Evolutionary conservation across 2,797 vertebrate species (phyloP).

Genomic region (Pangasius macronema): DNA sequence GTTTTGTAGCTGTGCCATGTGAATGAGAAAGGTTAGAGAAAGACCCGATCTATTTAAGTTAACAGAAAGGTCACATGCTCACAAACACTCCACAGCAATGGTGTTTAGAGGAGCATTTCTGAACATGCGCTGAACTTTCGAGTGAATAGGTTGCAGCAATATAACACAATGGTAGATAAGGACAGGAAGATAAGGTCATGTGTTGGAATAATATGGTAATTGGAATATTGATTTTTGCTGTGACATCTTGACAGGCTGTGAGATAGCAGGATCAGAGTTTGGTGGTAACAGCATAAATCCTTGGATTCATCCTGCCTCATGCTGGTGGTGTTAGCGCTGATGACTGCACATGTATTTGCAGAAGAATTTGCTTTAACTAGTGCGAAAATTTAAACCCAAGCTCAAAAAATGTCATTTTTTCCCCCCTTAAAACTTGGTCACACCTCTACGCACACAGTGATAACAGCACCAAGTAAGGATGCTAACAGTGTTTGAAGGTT

Average conservation of each 20-base stretch:
- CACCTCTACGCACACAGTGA: not conserved
- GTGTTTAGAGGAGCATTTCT: not conserved
- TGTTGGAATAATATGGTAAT: conserved; percentile 21
- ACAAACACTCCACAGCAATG: not conserved
- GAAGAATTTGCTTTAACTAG: not conserved
- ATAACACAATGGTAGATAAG: conserved; percentile 29
- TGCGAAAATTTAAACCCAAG: not conserved
- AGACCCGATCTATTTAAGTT: conserved; percentile 12
- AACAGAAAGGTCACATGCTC: conserved; percentile 16
- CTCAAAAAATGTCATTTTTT: not conserved
- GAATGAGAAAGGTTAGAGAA: conserved; percentile 13
- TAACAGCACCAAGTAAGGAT: not conserved
- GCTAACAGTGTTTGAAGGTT: not conserved
- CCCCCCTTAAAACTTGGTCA: not conserved
- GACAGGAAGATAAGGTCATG: conserved; percentile 31
- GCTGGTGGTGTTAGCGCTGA: not conserved
- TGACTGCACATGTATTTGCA: not conserved
- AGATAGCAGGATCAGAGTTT: conserved; percentile 12
- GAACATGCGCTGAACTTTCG: conserved; percentile 26
- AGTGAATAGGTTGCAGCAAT: conserved; percentile 27
- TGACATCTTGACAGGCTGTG: conserved; percentile 17
- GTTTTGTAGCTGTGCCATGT: not conserved
- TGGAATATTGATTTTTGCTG: conserved; percentile 32
- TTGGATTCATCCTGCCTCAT: not conserved
- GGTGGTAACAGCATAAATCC: not conserved